Evolutionary conservation across 2,797 vertebrate genomes (phyloP).

Genomic region (Chelidonichthys spinosus): DNA sequence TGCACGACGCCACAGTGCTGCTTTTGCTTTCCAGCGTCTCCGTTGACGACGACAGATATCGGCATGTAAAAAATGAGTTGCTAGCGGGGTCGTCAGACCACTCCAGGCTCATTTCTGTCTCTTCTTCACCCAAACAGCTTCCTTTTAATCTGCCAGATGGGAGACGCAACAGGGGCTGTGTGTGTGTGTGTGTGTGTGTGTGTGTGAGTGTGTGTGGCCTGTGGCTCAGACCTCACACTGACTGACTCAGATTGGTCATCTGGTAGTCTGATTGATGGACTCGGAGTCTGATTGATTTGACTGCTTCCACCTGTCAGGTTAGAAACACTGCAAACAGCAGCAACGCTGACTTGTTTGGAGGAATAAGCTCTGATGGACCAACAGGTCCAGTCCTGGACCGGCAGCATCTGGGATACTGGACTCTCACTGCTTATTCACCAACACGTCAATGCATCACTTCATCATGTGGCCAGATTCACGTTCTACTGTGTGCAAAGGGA

Average conservation of each 20-base stretch:
- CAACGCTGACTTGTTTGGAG: conserved; percentile 29
- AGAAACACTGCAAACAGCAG: conserved; percentile 30
- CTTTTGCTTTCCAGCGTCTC: too few relatives aligned
- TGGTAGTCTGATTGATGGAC: conserved; percentile 43
- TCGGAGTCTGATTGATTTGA: conserved; percentile 41
- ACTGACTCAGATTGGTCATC: conserved; percentile 25
- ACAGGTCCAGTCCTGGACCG: too few relatives aligned
- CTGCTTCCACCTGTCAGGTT: conserved; percentile 61
- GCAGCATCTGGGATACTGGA: conserved; percentile 6
- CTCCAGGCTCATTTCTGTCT: conserved; percentile 48
- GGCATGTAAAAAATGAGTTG: not conserved
- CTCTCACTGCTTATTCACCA: conserved; percentile 52
- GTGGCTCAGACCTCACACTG: conserved; percentile 37
- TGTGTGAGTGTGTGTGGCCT: too few relatives aligned
- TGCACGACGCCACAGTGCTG: too few relatives aligned
- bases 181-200: conserved; percentile 18
- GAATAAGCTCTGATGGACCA: conserved; percentile 43
- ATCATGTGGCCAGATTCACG: conserved; percentile 33
- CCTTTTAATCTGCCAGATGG: conserved; percentile 49
- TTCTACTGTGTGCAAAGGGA: conserved; percentile 39
- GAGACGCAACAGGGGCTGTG: conserved; percentile 1
- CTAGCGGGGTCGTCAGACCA: conserved; percentile 26
- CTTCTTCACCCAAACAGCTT: conserved; percentile 34
- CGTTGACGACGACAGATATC: too few relatives aligned
- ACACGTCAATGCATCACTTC: conserved; percentile 42